A percentile compares a stretch with the other conserved stretches of the same genome.
These are phyloP conservation scores for Pomatorhinus ruficollis DNA, from an alignment of 2,113 vertebrate genomes.

Conservation along the genomic window DNA sequence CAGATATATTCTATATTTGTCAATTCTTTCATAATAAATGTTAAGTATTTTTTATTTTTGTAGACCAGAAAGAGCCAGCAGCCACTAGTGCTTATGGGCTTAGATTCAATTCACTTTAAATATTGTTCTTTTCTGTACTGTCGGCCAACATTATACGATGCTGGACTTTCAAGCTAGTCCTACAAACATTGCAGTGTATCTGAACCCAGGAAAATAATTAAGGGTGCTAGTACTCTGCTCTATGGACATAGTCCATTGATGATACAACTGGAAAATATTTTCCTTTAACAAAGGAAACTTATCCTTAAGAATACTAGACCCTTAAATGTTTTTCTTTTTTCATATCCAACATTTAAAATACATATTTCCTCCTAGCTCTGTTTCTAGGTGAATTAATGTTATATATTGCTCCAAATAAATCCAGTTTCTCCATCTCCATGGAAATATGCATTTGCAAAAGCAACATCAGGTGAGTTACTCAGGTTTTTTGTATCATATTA, in stretches of 20 bases:
- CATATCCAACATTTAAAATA: not conserved
- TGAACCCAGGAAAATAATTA: not conserved
- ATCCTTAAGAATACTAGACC: not conserved
- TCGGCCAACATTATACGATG: not conserved
- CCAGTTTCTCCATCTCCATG: not conserved
- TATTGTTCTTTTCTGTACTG: not conserved
- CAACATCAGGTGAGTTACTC: not conserved
- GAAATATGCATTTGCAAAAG: not conserved
- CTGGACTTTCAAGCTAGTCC: not conserved
- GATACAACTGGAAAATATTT: not conserved
- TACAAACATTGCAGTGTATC: not conserved
- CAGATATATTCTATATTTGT: not conserved
- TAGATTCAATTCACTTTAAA: not conserved
- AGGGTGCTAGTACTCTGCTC: not conserved
- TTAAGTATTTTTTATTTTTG: not conserved
- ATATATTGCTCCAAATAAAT: not conserved
- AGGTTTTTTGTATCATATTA: not conserved
- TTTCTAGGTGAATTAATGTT: not conserved
- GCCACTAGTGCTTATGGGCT: not conserved
- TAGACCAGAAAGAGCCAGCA: not conserved
- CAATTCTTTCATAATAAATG: not conserved
- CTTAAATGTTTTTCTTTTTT: not conserved
- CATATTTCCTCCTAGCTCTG: not conserved
- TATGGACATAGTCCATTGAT: not conserved
- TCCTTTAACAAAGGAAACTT: not conserved